Conservation (phyloP, 2,113 vertebrate genomes). For the Anseranas semipalmata region DNA sequence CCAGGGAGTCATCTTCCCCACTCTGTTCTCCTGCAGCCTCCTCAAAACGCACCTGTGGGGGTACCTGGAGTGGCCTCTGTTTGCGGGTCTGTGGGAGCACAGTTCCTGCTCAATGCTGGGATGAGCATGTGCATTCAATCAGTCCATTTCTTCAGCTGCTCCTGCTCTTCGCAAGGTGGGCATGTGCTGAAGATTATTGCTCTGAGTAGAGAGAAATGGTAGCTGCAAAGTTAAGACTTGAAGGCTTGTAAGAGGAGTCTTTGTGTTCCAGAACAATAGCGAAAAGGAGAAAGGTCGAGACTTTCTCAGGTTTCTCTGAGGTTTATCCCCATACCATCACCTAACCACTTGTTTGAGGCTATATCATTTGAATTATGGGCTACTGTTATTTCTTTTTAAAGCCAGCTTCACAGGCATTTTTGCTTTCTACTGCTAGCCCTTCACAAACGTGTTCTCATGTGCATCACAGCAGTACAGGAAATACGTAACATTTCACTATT, state of each 20-base stretch:
- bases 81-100: not conserved
- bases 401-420: not conserved
- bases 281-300: not conserved
- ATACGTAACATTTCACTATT: rapidly evolving
- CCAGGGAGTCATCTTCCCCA: not conserved
- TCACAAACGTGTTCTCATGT: not conserved
- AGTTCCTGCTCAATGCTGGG: rapidly evolving
- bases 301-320: not conserved
- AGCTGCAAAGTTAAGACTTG: not conserved
- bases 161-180: not conserved
- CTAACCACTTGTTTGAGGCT: not conserved
- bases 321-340: not conserved
- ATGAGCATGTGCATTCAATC: rapidly evolving
- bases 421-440: not conserved
- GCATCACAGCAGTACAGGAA: not conserved
- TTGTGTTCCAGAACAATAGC: not conserved
- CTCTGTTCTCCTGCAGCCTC: not conserved
- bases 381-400: not conserved
- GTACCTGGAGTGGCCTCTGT: not conserved
- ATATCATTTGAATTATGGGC: not conserved
- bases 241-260: not conserved
- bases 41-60: not conserved
- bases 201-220: rapidly evolving
- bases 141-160: not conserved
- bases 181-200: not conserved